Base-by-base conservation (phyloP, 2,888 invertebrate species). In the Schrankia costaestrigalis region DNA sequence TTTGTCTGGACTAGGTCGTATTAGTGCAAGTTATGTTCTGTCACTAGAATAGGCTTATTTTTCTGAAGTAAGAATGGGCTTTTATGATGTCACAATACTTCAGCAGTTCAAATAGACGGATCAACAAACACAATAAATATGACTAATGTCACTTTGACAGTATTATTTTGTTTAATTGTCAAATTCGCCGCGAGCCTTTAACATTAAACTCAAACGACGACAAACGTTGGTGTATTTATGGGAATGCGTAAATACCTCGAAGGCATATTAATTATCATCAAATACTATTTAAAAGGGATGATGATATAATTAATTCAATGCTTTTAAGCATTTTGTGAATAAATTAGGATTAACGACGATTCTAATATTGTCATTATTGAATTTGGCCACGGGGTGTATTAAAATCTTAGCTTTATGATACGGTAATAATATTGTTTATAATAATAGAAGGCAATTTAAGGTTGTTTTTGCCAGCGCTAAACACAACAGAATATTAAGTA, bases 101-200 rank as follows among this genome's bases (percentile, higher is more conserved):
- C n/a, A n/a, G n/a, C n/a, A n/a, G n/a, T n/a, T n/a, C n/a, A n/a
- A n/a, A n/a, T n/a, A n/a, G n/a, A n/a, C n/a, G n/a, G n/a, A n/a
- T n/a, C n/a, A n/a, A n/a, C n/a, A n/a, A n/a, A n/a, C n/a, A n/a
- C n/a, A n/a, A n/a, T n/a, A n/a, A n/a, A n/a, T n/a, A n/a, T 23
- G 3, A 23, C 1, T 11, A 10, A 23, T 1, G 11, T 23, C 11
- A 23, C 42, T 58, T 56, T 53, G 48, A 46, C 48, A 50, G 51
- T 42, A 55, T 59, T 66, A 64, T n/a, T 63, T 66, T 54, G 35
- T 38, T 45, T 66, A 64, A 66, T 66, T 65, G 65, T 50, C 46
- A 63, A 63, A 53, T 41, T 57, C 0, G 42, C 65, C 51, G 24
- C 19, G 10, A 41, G 65, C 56, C 56, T 28, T 64, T 63, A 53